Evolutionary conservation across 2,888 invertebrate genomes (phyloP).

Genomic region (Lasioglossum zephyrum): DNA sequence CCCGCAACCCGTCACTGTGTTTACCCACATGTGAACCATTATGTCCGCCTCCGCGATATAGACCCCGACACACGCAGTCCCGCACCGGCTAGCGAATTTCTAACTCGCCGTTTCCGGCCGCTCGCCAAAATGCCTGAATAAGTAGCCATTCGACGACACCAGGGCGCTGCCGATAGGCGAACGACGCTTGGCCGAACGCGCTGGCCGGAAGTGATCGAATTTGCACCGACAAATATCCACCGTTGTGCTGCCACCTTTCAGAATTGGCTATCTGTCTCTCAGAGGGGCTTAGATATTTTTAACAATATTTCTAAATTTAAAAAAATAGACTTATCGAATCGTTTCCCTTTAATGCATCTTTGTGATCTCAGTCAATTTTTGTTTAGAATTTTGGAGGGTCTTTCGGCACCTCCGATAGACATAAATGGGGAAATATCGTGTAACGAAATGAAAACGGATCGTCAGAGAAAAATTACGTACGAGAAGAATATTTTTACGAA

Average conservation of each 20-base stretch:
- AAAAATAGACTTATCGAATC: too few species aligned
- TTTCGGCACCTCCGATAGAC: too few species aligned
- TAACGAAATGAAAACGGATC: neutral
- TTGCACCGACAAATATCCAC: conserved; percentile 20
- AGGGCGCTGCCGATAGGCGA: neutral
- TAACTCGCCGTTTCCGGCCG: conserved; percentile 64
- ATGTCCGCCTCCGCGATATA: conserved; percentile 83
- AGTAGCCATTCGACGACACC: conserved; percentile 39
- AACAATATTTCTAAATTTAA: neutral
- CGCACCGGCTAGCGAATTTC: conserved; percentile 62
- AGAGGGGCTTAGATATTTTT: neutral
- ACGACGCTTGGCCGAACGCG: neutral
- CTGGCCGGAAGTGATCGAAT: conserved; percentile 29
- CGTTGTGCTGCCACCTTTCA: neutral
- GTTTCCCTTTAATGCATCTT: too few species aligned
- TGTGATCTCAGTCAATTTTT: too few species aligned
- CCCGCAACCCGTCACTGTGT: conserved; percentile 84
- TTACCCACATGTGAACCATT: conserved; percentile 84
- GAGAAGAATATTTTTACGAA: neutral
- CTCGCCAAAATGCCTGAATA: conserved; percentile 61
- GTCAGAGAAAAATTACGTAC: neutral
- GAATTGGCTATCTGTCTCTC: neutral
- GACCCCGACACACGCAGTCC: conserved; percentile 67
- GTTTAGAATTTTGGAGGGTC: too few species aligned
- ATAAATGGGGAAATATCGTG: too few species aligned